Conservation (phyloP, 2,888 invertebrate genomes). For the Leptinotarsa haldemani region DNA sequence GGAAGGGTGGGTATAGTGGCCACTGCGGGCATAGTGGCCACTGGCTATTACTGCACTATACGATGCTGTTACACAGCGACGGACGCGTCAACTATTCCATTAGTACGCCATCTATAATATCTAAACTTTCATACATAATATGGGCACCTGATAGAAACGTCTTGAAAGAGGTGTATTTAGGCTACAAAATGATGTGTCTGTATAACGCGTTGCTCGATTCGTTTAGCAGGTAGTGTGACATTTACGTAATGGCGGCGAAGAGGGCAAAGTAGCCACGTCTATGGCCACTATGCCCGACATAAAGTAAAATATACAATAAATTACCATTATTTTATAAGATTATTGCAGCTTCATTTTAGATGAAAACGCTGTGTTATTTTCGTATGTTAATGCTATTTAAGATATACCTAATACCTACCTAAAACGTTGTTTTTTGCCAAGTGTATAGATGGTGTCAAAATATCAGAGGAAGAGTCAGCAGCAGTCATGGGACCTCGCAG, state of each 20-base stretch:
- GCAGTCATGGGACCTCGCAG: slow-evolving; percentile 18
- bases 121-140: too few relatives aligned
- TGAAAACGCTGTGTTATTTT: background rate
- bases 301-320: slow-evolving; percentile 1
- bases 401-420: too few relatives aligned
- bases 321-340: background rate
- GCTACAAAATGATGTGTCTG: slow-evolving; percentile 7
- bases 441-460: slow-evolving; percentile 8
- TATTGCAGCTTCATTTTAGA: slow-evolving; percentile 4
- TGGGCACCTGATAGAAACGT: background rate
- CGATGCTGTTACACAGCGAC: too few relatives aligned
- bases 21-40: too few relatives aligned
- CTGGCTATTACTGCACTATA: too few relatives aligned
- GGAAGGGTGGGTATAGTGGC: too few relatives aligned
- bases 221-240: background rate
- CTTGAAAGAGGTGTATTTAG: slow-evolving; percentile 19
- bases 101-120: too few relatives aligned
- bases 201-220: background rate
- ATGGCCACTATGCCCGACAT: slow-evolving; percentile 1
- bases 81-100: too few relatives aligned
- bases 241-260: slow-evolving; percentile 14
- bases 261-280: slow-evolving; percentile 10
- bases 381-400: too few relatives aligned
- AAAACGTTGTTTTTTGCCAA: too few relatives aligned
- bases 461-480: slow-evolving; percentile 20